Base-by-base conservation (phyloP, 1,140 invertebrate species). In the Anoplolepis gracilipes region DNA sequence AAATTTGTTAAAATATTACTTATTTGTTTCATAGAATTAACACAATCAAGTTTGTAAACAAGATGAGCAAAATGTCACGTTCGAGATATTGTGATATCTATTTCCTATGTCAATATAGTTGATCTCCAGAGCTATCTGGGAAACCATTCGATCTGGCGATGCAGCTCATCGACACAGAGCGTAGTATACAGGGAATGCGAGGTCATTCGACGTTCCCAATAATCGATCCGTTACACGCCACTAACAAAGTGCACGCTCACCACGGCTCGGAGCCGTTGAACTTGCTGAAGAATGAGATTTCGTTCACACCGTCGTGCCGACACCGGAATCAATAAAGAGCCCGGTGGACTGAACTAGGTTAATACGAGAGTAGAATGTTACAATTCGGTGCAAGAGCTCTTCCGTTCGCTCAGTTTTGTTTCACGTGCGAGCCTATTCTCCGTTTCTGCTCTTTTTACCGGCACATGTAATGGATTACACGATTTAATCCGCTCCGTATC, bases 201-300 rank as follows among this genome's bases (percentile, higher is more conserved):
- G 77, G 72, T 64, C 81, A 25, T 61, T 53, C 81, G 65, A 78
- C 73, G 69, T 85, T 36, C 55, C 16, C 87, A 53, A 89, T 89
- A 88, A 89, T 89, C 88, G 88, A 89, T 88, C 84, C 70, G 76
- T 86, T 86, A 78, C 39, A 85, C 65, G 53, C 59, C 57, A 65
- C 39, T 75, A 86, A 84, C 76, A 57, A 86, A 82, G 69, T 67
- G 81, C 84, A 57, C 75, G 87, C 62, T 88, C 72, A 86, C 77
- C 53, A 73, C 39, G 59, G 30, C 61, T 81, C 57, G 72, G 39
- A 59, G 64, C 84, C 69, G 88, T 53, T 85, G 88, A 87, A 86
- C 88, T 85, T 89, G 82, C 88, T 88, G 39, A 89, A 90, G 88
- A 90, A 90, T 84, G 88, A 88, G 85, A 90, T 87, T 89, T 90